Evolutionary conservation across 2,888 invertebrate species (phyloP).

Genomic region (Timandra comae): DNA sequence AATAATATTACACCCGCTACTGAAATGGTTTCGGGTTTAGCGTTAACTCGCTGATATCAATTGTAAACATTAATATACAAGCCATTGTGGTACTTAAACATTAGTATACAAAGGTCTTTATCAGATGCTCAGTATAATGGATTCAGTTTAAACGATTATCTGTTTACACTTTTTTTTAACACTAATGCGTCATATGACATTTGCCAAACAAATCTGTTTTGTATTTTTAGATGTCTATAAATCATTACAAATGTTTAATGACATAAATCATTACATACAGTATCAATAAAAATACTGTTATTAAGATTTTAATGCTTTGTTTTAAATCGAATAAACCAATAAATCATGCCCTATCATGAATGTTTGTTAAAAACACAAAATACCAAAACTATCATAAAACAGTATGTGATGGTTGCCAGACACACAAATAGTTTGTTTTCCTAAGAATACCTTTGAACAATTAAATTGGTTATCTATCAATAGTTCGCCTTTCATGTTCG

Average conservation of each 20-base stretch:
- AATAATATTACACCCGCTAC: constrained; percentile 11
- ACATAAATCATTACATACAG: too few species aligned
- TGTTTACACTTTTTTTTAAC: too few species aligned
- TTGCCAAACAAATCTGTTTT: too few species aligned
- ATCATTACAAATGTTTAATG: too few species aligned
- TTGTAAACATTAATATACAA: constrained; percentile 19
- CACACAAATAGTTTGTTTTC: too few species aligned
- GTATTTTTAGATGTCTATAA: too few species aligned
- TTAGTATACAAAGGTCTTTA: constrained; percentile 11
- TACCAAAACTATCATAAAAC: neutral
- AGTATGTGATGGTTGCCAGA: neutral
- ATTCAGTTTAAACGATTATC: constrained; percentile 15
- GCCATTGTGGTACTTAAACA: constrained; percentile 17
- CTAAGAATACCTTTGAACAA: too few species aligned
- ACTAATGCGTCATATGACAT: too few species aligned
- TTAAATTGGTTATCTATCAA: too few species aligned
- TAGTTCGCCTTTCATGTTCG: too few species aligned
- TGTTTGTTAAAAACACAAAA: constrained; percentile 1
- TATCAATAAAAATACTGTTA: too few species aligned
- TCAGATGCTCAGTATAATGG: constrained; percentile 8
- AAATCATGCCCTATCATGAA: neutral
- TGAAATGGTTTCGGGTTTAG: constrained; percentile 24
- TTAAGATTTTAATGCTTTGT: neutral
- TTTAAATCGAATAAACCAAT: neutral
- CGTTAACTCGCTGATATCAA: constrained; percentile 21